Evolutionary conservation across 92 coral and sea anemone genomes (phyloP), one percentile per base, ranked within the genome.

Genomic region (Hydrozoanthus gracilis): DNA sequence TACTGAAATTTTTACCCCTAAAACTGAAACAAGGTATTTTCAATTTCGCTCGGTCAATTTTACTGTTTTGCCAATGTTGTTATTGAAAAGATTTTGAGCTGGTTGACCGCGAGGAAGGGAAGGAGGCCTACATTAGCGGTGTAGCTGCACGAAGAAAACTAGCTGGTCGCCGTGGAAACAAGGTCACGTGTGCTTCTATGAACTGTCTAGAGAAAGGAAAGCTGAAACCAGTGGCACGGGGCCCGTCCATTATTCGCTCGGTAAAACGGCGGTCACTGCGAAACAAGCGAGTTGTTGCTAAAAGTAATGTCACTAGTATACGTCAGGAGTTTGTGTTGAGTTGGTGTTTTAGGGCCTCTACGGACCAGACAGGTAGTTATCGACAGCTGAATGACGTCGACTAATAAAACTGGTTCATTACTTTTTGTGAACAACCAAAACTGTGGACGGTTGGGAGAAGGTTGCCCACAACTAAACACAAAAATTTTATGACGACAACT

Each of bases 91-190:
- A 84, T 3, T 94, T 92, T 61, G 98, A 94, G 71, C 82, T 94
- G 13, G 93, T 92, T 35, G 92, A 87, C 68, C 90, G 93, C 60
- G 90, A 86, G 15, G 89, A 91, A 71, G 64, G 88, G 50, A 77
- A 90, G n/a, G 71, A 77, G 71, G 87, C 95, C 52, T 87, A 83
- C 18, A 73, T 94, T 58, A 92, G 91, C 47, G 95, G 89, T 9
- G 88, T 79, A 3, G 78, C 68, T 7, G 88, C 82, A 8, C 86
- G 88, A 18, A 69, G 84, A 20, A 82, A 83, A 67, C 51, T 58
- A 8, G 47, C 74, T n/a, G 72, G 10, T 4, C 51, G 55, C 11
- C 76, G 77, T 62, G 44, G 89, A 84, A 87, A 54, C 83, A n/a
- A 39, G 86, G 64, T 83, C 44, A 13, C 18, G 6, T 87, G 82